Conservation (phyloP, 2,888 invertebrate genomes). For the Idaea dimidiata region DNA sequence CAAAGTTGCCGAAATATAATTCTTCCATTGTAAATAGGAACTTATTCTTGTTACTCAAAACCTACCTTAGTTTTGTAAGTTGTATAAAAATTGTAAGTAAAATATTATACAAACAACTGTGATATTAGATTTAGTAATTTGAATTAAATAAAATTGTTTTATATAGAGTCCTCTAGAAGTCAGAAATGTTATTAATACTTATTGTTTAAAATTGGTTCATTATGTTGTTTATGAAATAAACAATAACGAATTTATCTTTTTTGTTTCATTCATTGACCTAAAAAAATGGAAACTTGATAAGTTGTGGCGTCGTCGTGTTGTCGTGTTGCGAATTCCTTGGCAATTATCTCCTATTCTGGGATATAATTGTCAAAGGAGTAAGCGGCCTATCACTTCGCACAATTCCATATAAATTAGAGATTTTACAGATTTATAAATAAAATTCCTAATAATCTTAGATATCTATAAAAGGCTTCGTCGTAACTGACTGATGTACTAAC, state of each 20-base stretch:
- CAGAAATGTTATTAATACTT: slow-evolving; percentile 51
- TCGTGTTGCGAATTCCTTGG: too few relatives aligned
- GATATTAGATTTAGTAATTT: slow-evolving; percentile 61
- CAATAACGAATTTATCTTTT: slow-evolving; percentile 44
- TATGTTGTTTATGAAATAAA: slow-evolving; percentile 78
- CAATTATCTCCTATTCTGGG: too few relatives aligned
- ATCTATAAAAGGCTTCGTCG: too few relatives aligned
- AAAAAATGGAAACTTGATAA: too few relatives aligned
- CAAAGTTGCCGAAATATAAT: background rate
- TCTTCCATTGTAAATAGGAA: slow-evolving; percentile 16
- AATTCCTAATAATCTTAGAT: too few relatives aligned
- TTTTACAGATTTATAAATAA: too few relatives aligned
- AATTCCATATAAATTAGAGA: too few relatives aligned
- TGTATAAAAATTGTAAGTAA: slow-evolving; percentile 29
- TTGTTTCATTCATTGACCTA: slow-evolving; percentile 16
- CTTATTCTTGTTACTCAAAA: slow-evolving; percentile 4
- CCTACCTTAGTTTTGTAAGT: slow-evolving; percentile 20
- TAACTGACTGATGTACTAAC: too few relatives aligned
- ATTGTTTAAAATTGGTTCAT: slow-evolving; percentile 63
- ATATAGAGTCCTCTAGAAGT: slow-evolving; percentile 50
- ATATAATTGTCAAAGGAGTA: too few relatives aligned
- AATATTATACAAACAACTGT: slow-evolving; percentile 53
- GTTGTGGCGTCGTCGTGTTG: too few relatives aligned
- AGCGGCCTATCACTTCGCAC: too few relatives aligned
- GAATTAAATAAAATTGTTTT: slow-evolving; percentile 49